Conservation (phyloP, 2,113 vertebrate species). For the Cochlearius cochlearius region DNA sequence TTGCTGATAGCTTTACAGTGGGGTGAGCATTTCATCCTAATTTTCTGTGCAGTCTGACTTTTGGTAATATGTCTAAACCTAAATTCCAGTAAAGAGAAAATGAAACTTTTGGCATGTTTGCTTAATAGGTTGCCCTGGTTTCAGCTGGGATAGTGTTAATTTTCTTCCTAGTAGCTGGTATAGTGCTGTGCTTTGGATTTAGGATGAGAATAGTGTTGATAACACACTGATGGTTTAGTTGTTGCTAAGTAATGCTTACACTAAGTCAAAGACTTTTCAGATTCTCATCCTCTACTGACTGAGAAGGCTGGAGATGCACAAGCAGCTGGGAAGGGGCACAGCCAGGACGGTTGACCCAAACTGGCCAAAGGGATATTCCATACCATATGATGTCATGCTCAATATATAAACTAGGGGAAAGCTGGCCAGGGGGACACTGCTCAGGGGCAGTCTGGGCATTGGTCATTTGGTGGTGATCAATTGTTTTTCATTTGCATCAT, state of each 20-base stretch:
- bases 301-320: too few species aligned
- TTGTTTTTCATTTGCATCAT: too few species aligned
- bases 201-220: not conserved
- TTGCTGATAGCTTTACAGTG: not conserved
- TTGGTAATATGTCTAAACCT: not conserved
- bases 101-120: not conserved
- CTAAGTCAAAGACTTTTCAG: too few species aligned
- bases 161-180: not conserved
- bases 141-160: not conserved
- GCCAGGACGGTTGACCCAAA: too few species aligned
- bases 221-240: too few species aligned
- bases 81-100: not conserved
- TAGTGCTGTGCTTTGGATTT: not conserved
- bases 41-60: not conserved
- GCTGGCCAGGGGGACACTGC: too few species aligned
- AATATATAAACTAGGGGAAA: too few species aligned
- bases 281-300: too few species aligned
- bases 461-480: not conserved
- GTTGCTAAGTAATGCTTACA: too few species aligned
- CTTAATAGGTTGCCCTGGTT: not conserved
- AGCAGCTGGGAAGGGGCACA: too few species aligned
- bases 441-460: not conserved
- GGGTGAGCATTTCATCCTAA: not conserved
- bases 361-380: too few species aligned
- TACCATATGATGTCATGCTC: too few species aligned